These are phyloP conservation scores for Loriculus beryllinus DNA, from an alignment of 2,797 vertebrate species.

Conservation along the genomic window DNA sequence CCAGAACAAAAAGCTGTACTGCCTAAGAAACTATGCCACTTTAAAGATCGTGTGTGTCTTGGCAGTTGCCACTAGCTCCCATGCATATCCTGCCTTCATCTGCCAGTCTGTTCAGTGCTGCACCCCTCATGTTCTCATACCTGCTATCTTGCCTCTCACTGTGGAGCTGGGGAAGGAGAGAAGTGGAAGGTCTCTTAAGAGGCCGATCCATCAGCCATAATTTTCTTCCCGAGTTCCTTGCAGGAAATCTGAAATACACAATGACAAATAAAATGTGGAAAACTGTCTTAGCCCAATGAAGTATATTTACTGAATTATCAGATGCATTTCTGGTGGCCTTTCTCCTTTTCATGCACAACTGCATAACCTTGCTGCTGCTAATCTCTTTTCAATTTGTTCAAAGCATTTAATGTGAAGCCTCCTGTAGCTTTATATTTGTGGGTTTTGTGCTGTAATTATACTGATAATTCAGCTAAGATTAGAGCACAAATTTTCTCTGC, in stretches of 20 bases:
- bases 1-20: neutral
- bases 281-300: neutral
- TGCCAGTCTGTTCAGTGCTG: neutral
- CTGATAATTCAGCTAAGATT: conserved; percentile 11
- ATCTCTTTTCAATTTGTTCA: neutral
- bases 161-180: neutral
- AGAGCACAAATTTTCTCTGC: neutral
- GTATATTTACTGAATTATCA: neutral
- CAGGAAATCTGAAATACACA: neutral
- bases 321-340: neutral
- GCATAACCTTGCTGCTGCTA: neutral
- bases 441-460: neutral
- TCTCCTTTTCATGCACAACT: neutral
- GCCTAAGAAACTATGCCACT: neutral
- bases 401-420: neutral
- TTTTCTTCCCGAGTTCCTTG: neutral
- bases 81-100: neutral
- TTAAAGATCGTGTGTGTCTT: neutral
- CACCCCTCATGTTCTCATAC: accelerated
- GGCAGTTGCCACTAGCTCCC: neutral
- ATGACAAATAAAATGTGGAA: neutral
- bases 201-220: neutral
- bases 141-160: neutral
- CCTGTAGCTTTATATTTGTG: neutral
- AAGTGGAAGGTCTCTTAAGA: neutral